Evolutionary conservation across 2,113 vertebrate species (phyloP).

Genomic region (Capra hircus): DNA sequence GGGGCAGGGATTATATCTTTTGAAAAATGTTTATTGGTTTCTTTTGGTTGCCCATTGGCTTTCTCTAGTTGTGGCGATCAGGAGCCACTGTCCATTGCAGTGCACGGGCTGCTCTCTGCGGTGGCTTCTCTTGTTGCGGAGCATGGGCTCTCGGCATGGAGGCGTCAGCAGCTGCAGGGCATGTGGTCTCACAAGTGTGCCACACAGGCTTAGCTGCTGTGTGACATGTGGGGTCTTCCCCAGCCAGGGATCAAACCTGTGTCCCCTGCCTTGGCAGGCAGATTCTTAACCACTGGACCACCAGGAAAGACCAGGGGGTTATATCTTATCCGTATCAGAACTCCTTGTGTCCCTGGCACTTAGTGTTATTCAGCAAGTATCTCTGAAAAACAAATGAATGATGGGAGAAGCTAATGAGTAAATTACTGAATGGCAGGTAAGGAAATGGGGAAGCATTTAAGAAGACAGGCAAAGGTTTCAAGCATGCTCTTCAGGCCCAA

Average conservation of each 20-base stretch:
- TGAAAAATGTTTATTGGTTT: background rate
- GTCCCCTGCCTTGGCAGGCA: background rate
- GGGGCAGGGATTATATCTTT: background rate
- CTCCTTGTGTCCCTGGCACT: background rate
- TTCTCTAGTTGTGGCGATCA: background rate
- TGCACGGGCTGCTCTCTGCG: background rate
- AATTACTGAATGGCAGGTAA: background rate
- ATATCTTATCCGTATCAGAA: background rate
- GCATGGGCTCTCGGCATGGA: background rate
- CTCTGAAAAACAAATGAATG: background rate
- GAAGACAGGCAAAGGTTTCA: background rate
- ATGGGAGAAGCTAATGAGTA: background rate
- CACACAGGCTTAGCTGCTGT: background rate
- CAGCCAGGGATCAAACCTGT: background rate
- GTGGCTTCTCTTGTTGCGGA: background rate
- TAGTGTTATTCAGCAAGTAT: background rate
- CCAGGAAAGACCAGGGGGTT: background rate
- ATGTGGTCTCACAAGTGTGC: background rate
- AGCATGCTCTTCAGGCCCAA: background rate
- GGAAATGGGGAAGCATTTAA: background rate
- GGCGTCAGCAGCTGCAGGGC: background rate
- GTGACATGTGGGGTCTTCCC: background rate
- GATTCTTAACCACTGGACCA: background rate
- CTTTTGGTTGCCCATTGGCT: background rate
- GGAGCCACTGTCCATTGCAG: rapidly evolving